Evolutionary conservation across 2,888 invertebrate species (phyloP), one percentile per base, ranked within the genome.

Genomic region (Yponomeuta cagnagella): DNA sequence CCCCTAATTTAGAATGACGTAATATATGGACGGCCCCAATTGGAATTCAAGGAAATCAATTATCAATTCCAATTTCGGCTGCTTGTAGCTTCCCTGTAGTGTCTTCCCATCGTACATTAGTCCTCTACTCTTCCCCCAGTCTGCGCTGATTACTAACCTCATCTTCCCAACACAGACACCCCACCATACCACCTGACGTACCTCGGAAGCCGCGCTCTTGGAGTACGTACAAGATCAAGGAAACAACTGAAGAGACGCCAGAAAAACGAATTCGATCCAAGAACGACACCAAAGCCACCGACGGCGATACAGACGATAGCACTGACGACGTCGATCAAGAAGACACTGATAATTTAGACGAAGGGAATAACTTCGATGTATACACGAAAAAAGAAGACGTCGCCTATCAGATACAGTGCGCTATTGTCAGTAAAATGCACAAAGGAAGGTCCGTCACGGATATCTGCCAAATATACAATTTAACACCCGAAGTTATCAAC

Each of bases 381-480:
- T 69, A n/a, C 67, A 58, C 72, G 9, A 78, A 75, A 68, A 72
- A 77, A 4, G 82, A 82, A 10, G 80, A 80, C 2, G 68, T 83
- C 0, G 74, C 74, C 1, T 76, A 81, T 37, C 70, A 77, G 0
- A 79, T 79, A 0, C 79, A 82, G 48, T 79, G 79, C 63, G 81
- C 83, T 0, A 83, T 84, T 0, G 83, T 83, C 5, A 82, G 74
- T 66, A 84, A 84, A 72, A 79, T 84, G 79, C 81, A 82, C 68
- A 83, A 80, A 74, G 84, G 83, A 2, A 73, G 81, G 63, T 76
- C 82, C 0, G 76, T 83, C 0, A 23, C 77, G 0, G 83, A 84
- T 10, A 78, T 84, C 0, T 83, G 82, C 58, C 75, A 77, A 48
- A 71, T 83, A 0, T 83, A 82, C 68, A 79, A 81, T 3, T 31